Conservation (phyloP, 35 echinoderm and acorn worm genomes). For the Apostichopus japonicus region DNA sequence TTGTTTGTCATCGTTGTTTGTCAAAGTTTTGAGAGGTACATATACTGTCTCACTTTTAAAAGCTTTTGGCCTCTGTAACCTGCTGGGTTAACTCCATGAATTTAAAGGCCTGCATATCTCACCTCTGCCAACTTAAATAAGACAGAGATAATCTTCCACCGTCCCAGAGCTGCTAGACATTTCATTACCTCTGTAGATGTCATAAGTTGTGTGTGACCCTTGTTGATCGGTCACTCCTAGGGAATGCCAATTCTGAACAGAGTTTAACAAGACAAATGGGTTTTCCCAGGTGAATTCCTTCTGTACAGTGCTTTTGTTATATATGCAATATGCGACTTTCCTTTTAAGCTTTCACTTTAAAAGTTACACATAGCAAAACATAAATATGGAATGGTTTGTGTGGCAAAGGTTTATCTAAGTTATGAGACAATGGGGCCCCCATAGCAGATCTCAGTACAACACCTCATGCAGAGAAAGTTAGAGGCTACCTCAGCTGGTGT, state of each 20-base stretch:
- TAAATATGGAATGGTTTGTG: background rate
- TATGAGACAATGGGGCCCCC: background rate
- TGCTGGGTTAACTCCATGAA: background rate
- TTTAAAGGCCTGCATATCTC: background rate
- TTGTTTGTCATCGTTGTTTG: background rate
- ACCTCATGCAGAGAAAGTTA: slow-evolving; percentile 25
- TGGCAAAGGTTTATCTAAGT: background rate
- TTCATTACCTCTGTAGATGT: too few relatives aligned
- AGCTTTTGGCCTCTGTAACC: background rate
- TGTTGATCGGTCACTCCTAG: too few relatives aligned
- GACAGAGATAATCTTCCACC: too few relatives aligned
- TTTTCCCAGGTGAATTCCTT: too few relatives aligned
- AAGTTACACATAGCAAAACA: background rate
- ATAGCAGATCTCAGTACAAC: slow-evolving; percentile 6
- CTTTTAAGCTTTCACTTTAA: too few relatives aligned
- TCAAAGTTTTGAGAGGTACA: background rate
- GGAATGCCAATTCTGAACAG: too few relatives aligned
- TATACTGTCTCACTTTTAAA: background rate
- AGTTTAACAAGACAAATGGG: too few relatives aligned
- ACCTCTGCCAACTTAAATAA: too few relatives aligned
- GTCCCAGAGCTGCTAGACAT: too few relatives aligned
- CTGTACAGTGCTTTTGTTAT: too few relatives aligned
- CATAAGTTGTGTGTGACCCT: too few relatives aligned
- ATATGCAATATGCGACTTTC: too few relatives aligned
- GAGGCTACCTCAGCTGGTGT: slow-evolving; percentile 34